Percentiles rank a stretch among this genome's conserved stretches.
Conservation (phyloP, 2,797 vertebrate species). For the Astyanax mexicanus region DNA sequence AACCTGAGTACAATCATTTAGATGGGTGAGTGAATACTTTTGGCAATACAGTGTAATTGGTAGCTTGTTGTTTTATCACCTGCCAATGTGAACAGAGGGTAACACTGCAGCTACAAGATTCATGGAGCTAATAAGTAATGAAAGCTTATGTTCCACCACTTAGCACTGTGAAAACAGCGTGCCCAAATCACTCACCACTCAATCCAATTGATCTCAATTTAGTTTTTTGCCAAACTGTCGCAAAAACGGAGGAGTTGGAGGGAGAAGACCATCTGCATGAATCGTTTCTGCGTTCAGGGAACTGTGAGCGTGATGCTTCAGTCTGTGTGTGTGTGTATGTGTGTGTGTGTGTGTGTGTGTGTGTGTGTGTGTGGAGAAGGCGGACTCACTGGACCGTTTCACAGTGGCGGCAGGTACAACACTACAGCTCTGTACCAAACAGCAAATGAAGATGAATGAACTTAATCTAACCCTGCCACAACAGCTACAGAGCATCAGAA, state of each 20-base stretch:
- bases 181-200: neutral
- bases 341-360: conserved; percentile 6
- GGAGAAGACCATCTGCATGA: neutral
- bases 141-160: neutral
- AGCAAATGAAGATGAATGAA: conserved; percentile 77
- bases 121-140: neutral
- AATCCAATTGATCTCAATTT: neutral
- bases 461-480: conserved; percentile 69
- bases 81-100: too few species aligned
- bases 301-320: neutral
- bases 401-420: conserved; percentile 66
- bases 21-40: too few species aligned
- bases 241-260: too few species aligned
- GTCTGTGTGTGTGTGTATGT: neutral
- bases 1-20: too few species aligned
- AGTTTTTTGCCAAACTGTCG: too few species aligned
- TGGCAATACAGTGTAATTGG: too few species aligned
- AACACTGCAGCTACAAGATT: too few species aligned
- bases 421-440: conserved; percentile 45
- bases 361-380: conserved; percentile 9
- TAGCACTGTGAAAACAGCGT: neutral
- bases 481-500: too few species aligned
- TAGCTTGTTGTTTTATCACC: too few species aligned
- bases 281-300: neutral
- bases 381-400: conserved; percentile 57